Evolutionary conservation across 2,888 invertebrate species (phyloP), one percentile per base, ranked within the genome.

Genomic region (Anagyrus pseudococci): DNA sequence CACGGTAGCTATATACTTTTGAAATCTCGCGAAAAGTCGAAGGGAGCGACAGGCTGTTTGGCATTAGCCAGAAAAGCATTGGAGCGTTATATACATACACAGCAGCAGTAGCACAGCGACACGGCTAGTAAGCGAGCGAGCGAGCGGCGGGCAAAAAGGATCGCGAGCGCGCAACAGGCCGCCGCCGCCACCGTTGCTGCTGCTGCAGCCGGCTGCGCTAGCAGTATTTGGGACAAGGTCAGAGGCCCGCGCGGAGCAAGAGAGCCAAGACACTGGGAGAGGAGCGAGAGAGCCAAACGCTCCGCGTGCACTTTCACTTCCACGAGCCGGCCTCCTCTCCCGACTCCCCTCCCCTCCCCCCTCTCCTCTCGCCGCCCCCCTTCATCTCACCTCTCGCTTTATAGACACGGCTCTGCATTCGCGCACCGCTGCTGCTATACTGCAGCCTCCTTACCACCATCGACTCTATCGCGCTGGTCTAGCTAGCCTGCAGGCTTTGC

Each of bases 151-250:
- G 17, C 17, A 43, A 20, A 50, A 63, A 57, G 49, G 52, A 49
- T 56, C 56, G 55, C 33, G 54, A 23, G 62, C 33, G 54, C 22
- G 62, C 47, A n/a, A 15, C 20, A 19, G 52, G 44, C 52, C 43
- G 44, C n/a, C n/a, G n/a, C n/a, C n/a, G n/a, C n/a, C n/a, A n/a
- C n/a, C n/a, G n/a, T 40, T 23, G 40, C 41, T 33, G 63, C 65
- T 44, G 53, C 54, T 20, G 43, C 26, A 29, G 52, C 48, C 25
- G n/a, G n/a, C n/a, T n/a, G n/a, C n/a, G 63, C 55, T 43, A 29
- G 65, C 72, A 78, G 78, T 80, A 80, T 80, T 80, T 80, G 79
- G 80, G 80, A 80, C 80, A 80, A 80, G 80, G 80, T 80, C 80
- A 80, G 79, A 80, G 79, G 79, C 79, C 77, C 77, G 70, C n/a